Evolutionary conservation across 2,888 invertebrate species (phyloP).

Genomic region (Invenusta paracnida): DNA sequence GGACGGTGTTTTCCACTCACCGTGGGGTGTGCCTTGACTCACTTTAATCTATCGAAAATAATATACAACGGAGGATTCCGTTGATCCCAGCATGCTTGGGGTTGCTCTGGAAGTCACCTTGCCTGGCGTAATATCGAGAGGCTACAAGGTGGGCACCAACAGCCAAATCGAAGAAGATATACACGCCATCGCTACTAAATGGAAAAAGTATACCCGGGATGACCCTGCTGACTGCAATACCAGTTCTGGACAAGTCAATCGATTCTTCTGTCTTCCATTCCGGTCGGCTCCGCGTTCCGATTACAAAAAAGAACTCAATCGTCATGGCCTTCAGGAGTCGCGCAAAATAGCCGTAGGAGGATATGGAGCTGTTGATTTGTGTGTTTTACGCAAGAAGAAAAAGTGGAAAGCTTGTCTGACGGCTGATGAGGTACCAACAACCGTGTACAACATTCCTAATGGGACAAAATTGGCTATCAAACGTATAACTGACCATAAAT

Average conservation of each 20-base stretch:
- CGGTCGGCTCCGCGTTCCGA: not conserved
- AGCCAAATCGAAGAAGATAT: too few relatives aligned
- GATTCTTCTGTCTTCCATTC: not conserved
- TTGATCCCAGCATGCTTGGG: too few relatives aligned
- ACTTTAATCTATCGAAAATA: too few relatives aligned
- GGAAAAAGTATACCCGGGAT: too few relatives aligned
- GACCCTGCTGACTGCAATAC: too few relatives aligned
- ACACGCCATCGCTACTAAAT: too few relatives aligned
- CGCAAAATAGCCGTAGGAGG: not conserved
- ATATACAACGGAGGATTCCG: too few relatives aligned
- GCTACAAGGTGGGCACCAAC: too few relatives aligned
- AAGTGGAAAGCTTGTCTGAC: not conserved
- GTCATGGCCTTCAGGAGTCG: not conserved
- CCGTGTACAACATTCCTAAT: not conserved
- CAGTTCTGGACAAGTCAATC: not conserved
- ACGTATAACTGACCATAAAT: not conserved
- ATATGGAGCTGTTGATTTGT: not conserved
- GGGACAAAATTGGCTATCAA: not conserved
- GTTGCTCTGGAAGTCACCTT: too few relatives aligned
- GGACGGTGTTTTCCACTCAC: too few relatives aligned
- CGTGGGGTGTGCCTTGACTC: too few relatives aligned
- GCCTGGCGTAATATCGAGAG: too few relatives aligned
- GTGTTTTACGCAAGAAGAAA: not conserved
- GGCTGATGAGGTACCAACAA: not conserved
- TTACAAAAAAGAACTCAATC: not conserved